A percentile compares a stretch with the other conserved stretches of the same genome.
These are phyloP conservation scores for Luscinia luscinia DNA, from an alignment of 2,797 vertebrate species.

Conservation along the genomic window DNA sequence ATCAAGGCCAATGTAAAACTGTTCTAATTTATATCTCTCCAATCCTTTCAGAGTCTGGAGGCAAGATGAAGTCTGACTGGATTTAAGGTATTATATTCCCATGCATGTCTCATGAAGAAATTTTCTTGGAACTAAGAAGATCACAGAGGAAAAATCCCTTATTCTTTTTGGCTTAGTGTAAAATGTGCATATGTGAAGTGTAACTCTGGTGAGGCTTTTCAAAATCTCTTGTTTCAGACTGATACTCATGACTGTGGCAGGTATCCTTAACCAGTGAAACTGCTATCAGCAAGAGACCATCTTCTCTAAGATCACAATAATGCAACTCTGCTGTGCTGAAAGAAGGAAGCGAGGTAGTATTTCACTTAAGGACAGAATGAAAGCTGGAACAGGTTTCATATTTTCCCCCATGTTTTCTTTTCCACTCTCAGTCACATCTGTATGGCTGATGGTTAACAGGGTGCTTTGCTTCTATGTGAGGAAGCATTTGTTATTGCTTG, in stretches of 20 bases:
- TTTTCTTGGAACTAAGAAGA: slow-evolving; percentile 25
- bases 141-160: slow-evolving; percentile 9
- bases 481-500: slow-evolving; percentile 51
- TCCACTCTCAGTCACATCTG: slow-evolving; percentile 29
- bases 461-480: neutral
- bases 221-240: slow-evolving; percentile 16
- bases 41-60: slow-evolving; percentile 16
- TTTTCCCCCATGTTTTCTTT: slow-evolving; percentile 27
- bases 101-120: neutral
- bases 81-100: slow-evolving; percentile 4
- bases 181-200: neutral
- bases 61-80: slow-evolving; percentile 12
- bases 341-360: slow-evolving; percentile 54
- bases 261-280: neutral
- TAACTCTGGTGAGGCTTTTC: neutral
- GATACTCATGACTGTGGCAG: neutral
- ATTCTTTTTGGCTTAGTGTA: neutral
- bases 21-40: slow-evolving; percentile 32
- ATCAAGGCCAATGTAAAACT: slow-evolving; percentile 21
- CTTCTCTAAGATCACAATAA: slow-evolving; percentile 35
- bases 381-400: slow-evolving; percentile 42
- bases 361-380: slow-evolving; percentile 42
- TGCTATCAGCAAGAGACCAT: neutral
- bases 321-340: neutral
- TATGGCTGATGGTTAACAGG: slow-evolving; percentile 54